Conservation (phyloP, 1,140 invertebrate species). For the Drosophila setifemur region DNA sequence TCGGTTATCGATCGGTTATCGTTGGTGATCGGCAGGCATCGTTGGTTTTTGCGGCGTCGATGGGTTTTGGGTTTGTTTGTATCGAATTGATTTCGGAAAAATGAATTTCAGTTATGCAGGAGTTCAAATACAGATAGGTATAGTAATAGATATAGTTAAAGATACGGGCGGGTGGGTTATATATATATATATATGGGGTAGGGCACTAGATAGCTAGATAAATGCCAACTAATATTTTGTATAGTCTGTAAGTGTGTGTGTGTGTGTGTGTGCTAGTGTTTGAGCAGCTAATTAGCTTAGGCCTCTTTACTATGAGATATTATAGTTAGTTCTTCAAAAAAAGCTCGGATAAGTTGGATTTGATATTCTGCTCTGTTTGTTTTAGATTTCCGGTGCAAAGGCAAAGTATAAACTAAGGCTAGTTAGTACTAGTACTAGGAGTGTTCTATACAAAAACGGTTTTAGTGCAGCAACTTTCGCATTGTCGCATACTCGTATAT, state of each 20-base stretch:
- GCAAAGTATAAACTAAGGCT: slow-evolving; percentile 52
- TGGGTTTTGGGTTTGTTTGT: slow-evolving; percentile 48
- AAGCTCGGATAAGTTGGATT: slow-evolving; percentile 22
- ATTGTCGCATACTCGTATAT: slow-evolving; percentile 40
- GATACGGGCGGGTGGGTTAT: background rate
- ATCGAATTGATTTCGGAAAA: slow-evolving; percentile 53
- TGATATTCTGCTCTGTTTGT: slow-evolving; percentile 7
- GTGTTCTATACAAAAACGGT: slow-evolving; percentile 56
- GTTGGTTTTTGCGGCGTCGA: background rate
- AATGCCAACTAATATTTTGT: slow-evolving; percentile 31
- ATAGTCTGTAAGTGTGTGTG: slow-evolving; percentile 25
- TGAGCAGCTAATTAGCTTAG: slow-evolving; percentile 74
- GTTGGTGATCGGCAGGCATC: slow-evolving; percentile 3
- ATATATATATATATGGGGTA: slow-evolving; percentile 15
- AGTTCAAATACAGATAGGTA: slow-evolving; percentile 22
- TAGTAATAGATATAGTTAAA: slow-evolving; percentile 5
- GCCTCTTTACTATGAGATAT: slow-evolving; percentile 30
- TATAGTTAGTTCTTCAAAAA: too few species aligned
- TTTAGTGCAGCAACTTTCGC: slow-evolving; percentile 48
- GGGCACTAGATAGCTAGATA: slow-evolving; percentile 34
- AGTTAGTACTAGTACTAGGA: slow-evolving; percentile 60
- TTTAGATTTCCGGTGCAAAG: slow-evolving; percentile 52
- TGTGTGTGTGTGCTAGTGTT: slow-evolving; percentile 26
- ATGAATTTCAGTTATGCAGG: slow-evolving; percentile 66
- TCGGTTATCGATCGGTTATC: slow-evolving; percentile 10